phyloP scores from a whole-genome alignment of 2,797 vertebrate species.

The Pogonophryne albipinna region DNA sequence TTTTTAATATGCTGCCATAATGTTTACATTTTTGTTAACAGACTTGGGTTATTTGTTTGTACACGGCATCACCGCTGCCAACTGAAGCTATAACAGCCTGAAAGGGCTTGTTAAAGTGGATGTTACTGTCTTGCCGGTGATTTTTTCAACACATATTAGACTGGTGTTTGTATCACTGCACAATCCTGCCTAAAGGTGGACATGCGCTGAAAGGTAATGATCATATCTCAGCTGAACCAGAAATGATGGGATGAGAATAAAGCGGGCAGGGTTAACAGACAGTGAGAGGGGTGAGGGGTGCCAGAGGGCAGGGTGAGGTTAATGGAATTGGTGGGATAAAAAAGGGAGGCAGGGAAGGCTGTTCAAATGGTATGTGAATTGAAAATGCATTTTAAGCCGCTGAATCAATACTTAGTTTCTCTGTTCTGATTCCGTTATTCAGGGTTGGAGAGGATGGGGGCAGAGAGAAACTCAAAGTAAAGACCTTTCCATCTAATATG shows the following conservation, averaged over 20 bases:
- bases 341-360: constrained; percentile 48
- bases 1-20: constrained; percentile 36
- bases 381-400: constrained; percentile 76
- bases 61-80: constrained; percentile 51
- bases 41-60: constrained; percentile 67
- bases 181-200: constrained; percentile 34
- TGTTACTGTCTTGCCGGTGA: constrained; percentile 28
- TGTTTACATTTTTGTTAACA: constrained; percentile 65
- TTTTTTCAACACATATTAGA: constrained; percentile 52
- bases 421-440: constrained; percentile 49
- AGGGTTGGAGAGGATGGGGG: constrained; percentile 43
- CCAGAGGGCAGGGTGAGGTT: constrained; percentile 75
- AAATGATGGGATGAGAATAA: constrained; percentile 71
- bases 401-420: constrained; percentile 72
- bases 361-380: constrained; percentile 75
- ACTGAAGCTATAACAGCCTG: constrained; percentile 43
- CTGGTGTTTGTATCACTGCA: constrained; percentile 7
- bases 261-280: constrained; percentile 60
- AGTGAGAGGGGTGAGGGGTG: constrained; percentile 61
- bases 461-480: constrained; percentile 36
- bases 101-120: constrained; percentile 63
- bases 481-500: constrained; percentile 29
- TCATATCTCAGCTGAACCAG: constrained; percentile 66
- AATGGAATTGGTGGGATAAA: constrained; percentile 80
- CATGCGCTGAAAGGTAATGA: constrained; percentile 53